Conservation (phyloP, 2,113 vertebrate species). For the Trematocara marginatum region DNA sequence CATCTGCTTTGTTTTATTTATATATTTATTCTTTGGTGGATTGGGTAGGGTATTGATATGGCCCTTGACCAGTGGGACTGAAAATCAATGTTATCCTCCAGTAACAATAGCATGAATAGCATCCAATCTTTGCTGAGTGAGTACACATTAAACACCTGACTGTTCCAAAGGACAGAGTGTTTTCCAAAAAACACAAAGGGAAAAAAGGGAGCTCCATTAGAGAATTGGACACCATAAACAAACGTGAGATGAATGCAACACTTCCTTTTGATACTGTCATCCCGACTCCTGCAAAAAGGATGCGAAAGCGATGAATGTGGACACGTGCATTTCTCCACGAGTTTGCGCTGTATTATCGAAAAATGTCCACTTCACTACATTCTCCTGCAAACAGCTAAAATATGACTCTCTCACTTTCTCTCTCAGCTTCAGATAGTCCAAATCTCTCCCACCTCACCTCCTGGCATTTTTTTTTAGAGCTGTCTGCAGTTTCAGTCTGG, state of each 20-base stretch:
- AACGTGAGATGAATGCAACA: slow-evolving; percentile 12
- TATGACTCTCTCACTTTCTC: background rate
- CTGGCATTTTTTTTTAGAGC: background rate
- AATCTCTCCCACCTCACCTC: background rate
- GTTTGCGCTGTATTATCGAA: background rate
- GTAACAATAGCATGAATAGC: slow-evolving; percentile 62
- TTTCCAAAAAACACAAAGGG: background rate
- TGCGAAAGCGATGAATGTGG: background rate
- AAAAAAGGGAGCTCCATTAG: slow-evolving; percentile 32
- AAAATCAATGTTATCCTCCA: slow-evolving; percentile 66
- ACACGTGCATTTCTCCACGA: background rate
- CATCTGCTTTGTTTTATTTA: slow-evolving; percentile 43
- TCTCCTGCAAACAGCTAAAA: background rate
- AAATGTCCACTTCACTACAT: background rate
- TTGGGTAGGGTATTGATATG: slow-evolving; percentile 44
- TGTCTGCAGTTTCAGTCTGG: slow-evolving; percentile 36
- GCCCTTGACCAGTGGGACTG: slow-evolving; percentile 57
- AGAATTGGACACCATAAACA: slow-evolving; percentile 44
- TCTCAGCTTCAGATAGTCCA: background rate
- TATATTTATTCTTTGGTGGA: slow-evolving; percentile 29
- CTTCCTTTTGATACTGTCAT: slow-evolving; percentile 21
- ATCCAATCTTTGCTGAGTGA: slow-evolving; percentile 55
- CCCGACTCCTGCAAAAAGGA: background rate
- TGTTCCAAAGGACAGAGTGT: slow-evolving; percentile 49
- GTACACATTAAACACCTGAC: slow-evolving; percentile 55